Evolutionary conservation across 1,140 invertebrate species (phyloP).

Genomic region (Hetaerina americana): DNA sequence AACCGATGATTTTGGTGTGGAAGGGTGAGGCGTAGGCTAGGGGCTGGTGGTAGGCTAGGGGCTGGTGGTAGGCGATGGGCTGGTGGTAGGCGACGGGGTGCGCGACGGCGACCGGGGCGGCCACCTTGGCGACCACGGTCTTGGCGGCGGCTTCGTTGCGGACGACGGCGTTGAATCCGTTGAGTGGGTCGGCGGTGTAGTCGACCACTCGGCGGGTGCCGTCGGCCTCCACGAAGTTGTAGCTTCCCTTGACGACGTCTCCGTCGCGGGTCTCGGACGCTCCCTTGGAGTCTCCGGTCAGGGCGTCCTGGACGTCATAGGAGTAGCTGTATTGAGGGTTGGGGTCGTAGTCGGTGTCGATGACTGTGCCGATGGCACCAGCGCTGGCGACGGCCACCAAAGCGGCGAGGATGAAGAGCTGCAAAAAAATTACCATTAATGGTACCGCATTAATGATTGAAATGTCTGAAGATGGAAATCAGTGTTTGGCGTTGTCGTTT

Average conservation of each 20-base stretch:
- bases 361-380: background rate
- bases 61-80: background rate
- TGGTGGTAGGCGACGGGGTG: background rate
- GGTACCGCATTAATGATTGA: too few relatives aligned
- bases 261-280: background rate
- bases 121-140: background rate
- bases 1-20: background rate
- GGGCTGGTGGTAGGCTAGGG: background rate
- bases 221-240: background rate
- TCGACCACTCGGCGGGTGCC: background rate
- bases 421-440: slow-evolving; percentile 2
- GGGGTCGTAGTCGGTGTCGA: slow-evolving; percentile 13
- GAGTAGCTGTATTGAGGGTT: slow-evolving; percentile 4
- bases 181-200: background rate
- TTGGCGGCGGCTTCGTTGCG: background rate
- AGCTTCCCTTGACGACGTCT: background rate
- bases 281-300: background rate
- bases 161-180: background rate
- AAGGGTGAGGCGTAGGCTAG: background rate
- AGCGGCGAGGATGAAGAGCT: slow-evolving; percentile 13
- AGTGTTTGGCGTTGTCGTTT: too few relatives aligned
- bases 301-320: background rate
- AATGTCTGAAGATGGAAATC: too few relatives aligned
- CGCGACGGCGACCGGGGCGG: background rate
- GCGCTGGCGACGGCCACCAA: slow-evolving; percentile 8